phyloP scores from a whole-genome alignment of 2,888 invertebrate genomes.

The Camponotus fellah region DNA sequence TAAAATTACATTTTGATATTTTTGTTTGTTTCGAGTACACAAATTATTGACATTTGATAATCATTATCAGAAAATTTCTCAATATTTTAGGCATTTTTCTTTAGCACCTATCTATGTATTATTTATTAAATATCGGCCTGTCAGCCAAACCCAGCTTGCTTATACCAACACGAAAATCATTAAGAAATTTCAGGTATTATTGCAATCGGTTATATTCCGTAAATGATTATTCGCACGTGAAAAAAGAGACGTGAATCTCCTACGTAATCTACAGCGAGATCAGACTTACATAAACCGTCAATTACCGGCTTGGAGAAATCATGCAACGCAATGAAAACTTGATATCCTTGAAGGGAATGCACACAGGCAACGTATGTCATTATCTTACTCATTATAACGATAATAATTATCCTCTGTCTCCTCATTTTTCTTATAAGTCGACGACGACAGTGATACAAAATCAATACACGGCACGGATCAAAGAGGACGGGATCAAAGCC shows the following conservation, averaged over 20 bases:
- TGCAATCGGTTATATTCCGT: slow-evolving; percentile 54
- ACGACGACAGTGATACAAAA: slow-evolving; percentile 19
- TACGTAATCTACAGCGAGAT: background rate
- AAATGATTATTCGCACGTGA: slow-evolving; percentile 50
- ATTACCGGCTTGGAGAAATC: slow-evolving; percentile 64
- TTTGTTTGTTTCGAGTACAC: background rate
- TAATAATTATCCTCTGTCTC: slow-evolving; percentile 65
- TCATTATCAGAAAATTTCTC: background rate
- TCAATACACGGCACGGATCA: slow-evolving; percentile 59
- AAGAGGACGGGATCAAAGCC: slow-evolving; percentile 68
- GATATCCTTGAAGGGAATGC: slow-evolving; percentile 68
- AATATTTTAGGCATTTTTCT: background rate
- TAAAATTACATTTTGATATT: background rate
- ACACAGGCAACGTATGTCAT: slow-evolving; percentile 49
- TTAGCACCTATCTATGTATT: background rate
- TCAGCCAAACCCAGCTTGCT: background rate
- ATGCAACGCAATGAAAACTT: slow-evolving; percentile 55
- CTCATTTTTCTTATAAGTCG: slow-evolving; percentile 23
- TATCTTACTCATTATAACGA: slow-evolving; percentile 63
- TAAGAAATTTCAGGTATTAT: slow-evolving; percentile 48
- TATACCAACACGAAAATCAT: background rate
- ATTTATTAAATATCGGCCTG: slow-evolving; percentile 2
- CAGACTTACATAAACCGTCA: slow-evolving; percentile 60
- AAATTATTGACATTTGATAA: background rate
- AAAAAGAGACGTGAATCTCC: background rate